Conservation (phyloP, 2,888 invertebrate species). For the Melipona bicolor region DNA sequence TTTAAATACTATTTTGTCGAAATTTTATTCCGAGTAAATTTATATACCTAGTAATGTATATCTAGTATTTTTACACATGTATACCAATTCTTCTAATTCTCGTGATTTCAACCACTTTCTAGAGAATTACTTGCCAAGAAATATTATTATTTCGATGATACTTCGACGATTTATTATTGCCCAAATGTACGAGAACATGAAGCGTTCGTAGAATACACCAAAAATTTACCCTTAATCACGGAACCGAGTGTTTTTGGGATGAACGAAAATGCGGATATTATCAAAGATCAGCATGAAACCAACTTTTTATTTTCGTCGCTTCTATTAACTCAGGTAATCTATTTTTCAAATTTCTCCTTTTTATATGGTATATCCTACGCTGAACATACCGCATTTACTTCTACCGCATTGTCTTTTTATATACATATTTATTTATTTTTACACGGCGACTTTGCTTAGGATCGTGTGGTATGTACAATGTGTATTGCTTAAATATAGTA, state of each 20-base stretch:
- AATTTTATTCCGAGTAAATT: conserved; percentile 90
- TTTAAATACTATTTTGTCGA: conserved; percentile 91
- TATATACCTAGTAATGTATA: neutral
- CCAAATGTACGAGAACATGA: conserved; percentile 91
- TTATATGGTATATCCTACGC: neutral
- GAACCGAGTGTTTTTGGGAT: conserved; percentile 96
- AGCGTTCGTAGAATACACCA: conserved; percentile 88
- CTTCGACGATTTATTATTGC: conserved; percentile 87
- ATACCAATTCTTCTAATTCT: neutral
- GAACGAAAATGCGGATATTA: conserved; percentile 96
- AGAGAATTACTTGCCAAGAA: conserved; percentile 74
- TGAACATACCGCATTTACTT: neutral
- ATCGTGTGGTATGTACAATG: conserved; percentile 62
- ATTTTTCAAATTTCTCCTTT: neutral
- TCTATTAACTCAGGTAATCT: conserved; percentile 90
- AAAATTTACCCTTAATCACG: conserved; percentile 90
- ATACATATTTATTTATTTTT: neutral
- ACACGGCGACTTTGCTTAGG: conserved; percentile 39
- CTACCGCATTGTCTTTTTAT: too few relatives aligned
- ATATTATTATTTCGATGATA: conserved; percentile 76
- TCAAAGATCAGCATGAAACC: conserved; percentile 95
- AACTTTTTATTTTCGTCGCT: conserved; percentile 90
- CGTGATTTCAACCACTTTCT: conserved; percentile 13
- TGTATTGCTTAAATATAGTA: too few relatives aligned
- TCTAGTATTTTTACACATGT: neutral